Evolutionary conservation across 2,113 vertebrate genomes (phyloP).

Genomic region (Micronycteris hirsuta): DNA sequence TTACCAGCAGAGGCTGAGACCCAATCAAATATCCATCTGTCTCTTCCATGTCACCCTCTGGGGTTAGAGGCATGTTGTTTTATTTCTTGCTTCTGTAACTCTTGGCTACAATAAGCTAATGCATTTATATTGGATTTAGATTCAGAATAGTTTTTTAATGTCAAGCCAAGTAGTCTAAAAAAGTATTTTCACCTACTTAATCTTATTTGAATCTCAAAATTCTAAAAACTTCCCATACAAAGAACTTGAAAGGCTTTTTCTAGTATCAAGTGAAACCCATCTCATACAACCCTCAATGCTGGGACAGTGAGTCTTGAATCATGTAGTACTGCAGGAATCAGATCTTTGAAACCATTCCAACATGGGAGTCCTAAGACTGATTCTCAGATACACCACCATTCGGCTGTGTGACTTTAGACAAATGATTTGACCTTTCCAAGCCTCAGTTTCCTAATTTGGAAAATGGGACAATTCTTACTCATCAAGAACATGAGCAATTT

Average conservation of each 20-base stretch:
- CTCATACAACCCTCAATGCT: neutral
- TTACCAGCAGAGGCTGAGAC: neutral
- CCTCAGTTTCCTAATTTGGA: neutral
- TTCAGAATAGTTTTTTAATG: constrained; percentile 37
- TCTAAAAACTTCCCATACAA: constrained; percentile 44
- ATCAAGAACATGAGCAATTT: neutral
- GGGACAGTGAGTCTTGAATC: neutral
- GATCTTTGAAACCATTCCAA: neutral
- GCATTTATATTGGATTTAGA: constrained; percentile 57
- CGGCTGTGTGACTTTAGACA: neutral
- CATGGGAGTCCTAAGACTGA: neutral
- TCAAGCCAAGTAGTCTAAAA: constrained; percentile 27
- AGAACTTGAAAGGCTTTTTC: neutral
- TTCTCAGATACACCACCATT: neutral
- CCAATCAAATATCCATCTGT: neutral
- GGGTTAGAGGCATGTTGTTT: neutral
- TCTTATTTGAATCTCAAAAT: constrained; percentile 50
- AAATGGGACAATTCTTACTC: neutral
- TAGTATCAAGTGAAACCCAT: neutral
- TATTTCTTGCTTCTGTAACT: constrained; percentile 55
- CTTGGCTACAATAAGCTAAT: constrained; percentile 46
- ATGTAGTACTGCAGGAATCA: neutral
- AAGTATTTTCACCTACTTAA: constrained; percentile 48
- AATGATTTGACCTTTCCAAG: neutral
- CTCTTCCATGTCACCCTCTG: neutral